Conservation (phyloP, 2,113 vertebrate genomes). For the Tinamus guttatus region DNA sequence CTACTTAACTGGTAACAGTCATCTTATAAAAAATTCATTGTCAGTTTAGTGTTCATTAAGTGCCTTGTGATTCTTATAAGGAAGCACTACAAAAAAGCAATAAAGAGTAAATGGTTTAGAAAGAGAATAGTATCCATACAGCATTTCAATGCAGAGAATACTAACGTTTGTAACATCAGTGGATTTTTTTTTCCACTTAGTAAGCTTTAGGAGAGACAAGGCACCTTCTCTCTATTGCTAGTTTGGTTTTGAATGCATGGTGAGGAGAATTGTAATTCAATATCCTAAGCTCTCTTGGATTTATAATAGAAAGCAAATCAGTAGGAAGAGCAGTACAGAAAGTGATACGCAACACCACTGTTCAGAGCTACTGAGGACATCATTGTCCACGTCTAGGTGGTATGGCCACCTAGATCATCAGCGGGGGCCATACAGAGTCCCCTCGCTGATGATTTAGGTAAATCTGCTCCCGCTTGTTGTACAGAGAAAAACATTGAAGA, state of each 20-base stretch:
- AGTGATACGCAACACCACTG: neutral
- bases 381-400: neutral
- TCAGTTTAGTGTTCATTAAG: neutral
- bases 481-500: neutral
- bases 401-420: too few species aligned
- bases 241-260: neutral
- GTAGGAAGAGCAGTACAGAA: neutral
- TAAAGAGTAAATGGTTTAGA: neutral
- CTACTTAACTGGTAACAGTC: neutral
- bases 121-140: neutral
- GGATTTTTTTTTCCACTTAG: neutral
- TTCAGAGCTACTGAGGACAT: neutral
- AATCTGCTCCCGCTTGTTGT: neutral
- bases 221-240: neutral
- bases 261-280: neutral
- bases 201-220: neutral
- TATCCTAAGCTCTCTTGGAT: neutral
- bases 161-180: neutral
- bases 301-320: neutral
- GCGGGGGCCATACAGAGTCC: neutral
- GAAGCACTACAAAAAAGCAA: neutral
- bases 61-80: neutral
- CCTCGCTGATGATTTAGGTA: neutral
- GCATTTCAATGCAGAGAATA: accelerated
- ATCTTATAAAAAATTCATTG: neutral